Base-by-base conservation (phyloP, 2,888 invertebrate genomes). In the Calliphora vomitoria region DNA sequence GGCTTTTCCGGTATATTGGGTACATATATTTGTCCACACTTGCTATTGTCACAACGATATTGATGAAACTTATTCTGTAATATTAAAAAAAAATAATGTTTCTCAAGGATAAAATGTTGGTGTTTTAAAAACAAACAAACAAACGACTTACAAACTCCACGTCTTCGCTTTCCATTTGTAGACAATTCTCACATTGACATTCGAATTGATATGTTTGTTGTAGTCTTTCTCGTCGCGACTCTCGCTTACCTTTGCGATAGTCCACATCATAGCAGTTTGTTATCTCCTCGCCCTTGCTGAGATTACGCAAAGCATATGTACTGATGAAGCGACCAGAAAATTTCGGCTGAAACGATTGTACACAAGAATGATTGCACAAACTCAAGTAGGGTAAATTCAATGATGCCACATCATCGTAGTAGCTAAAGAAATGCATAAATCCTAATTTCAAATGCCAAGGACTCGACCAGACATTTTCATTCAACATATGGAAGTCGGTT, bases 341-440 rank as follows among this genome's bases (percentile, higher is more conserved):
- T 90, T 96, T 96, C 90, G 96, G 96, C 75, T 96, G 95, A 85
- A 98, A 96, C 90, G 96, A 97, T 8, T 98, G 96, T 88, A 97
- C 96, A 92, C 99, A 99, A 0, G 98, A 97, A 94, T 99, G 99
- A 93, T 99, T 99, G 96, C 98, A 97, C 94, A 98, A 96, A 90
- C 98, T 97, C 0, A 97, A 96, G 1, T 97, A 96, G 0, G 98
- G 97, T 92, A 97, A 98, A 91, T 98, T 97, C 0, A 96, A 98
- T 3, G 97, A 96, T 0, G 97, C 98, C 68, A 95, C 93, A 58
- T 95, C 93, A 75, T 94, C 90, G 87, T 94, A 94, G 3, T 90
- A 38, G 2, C 89, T 80, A 4, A 92, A 91, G 75, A 87, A 88
- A 69, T 92, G 92, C 72, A 93, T 87, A 53, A 47, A 88, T 0